phyloP scores from a whole-genome alignment of 64 coral and sea anemone genomes.

The Pocillopora damicornis region DNA sequence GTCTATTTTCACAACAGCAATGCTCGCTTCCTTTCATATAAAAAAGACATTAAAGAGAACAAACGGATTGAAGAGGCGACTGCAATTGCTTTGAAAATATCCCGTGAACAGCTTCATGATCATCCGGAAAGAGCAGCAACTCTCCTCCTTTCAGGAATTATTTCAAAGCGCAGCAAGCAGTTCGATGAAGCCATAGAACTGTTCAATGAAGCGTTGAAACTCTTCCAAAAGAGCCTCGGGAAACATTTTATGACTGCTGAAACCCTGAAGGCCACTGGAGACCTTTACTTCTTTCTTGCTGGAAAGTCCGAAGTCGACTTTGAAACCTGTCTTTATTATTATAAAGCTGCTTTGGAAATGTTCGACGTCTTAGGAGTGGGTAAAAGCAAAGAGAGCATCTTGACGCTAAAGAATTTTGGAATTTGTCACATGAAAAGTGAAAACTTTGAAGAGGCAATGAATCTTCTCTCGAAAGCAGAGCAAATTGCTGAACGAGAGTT shows the following conservation, averaged over 20 bases:
- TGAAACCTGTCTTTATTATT: not conserved
- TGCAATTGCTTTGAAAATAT: not conserved
- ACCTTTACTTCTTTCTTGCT: not conserved
- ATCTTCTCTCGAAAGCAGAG: not conserved
- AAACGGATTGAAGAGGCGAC: not conserved
- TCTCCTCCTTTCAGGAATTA: not conserved
- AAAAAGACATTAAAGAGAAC: not conserved
- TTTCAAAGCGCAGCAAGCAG: not conserved
- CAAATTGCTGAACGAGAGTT: slow-evolving; percentile 13
- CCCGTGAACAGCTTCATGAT: not conserved
- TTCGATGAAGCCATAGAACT: not conserved
- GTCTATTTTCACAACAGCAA: slow-evolving; percentile 16
- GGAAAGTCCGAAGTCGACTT: not conserved
- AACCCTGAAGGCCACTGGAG: slow-evolving; percentile 15
- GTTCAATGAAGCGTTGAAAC: not conserved
- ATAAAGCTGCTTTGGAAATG: slow-evolving; percentile 18
- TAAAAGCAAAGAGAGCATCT: slow-evolving; percentile 2
- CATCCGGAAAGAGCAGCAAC: slow-evolving; percentile 17
- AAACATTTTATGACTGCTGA: slow-evolving; percentile 33
- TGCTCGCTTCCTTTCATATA: not conserved
- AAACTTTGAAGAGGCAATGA: slow-evolving; percentile 22
- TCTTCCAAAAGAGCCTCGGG: slow-evolving; percentile 1
- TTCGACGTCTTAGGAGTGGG: not conserved
- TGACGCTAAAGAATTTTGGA: slow-evolving; percentile 20
- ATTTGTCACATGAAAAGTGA: not conserved